These are phyloP conservation scores for Thyatira batis DNA, from an alignment of 2,888 invertebrate genomes.

Conservation along the genomic window DNA sequence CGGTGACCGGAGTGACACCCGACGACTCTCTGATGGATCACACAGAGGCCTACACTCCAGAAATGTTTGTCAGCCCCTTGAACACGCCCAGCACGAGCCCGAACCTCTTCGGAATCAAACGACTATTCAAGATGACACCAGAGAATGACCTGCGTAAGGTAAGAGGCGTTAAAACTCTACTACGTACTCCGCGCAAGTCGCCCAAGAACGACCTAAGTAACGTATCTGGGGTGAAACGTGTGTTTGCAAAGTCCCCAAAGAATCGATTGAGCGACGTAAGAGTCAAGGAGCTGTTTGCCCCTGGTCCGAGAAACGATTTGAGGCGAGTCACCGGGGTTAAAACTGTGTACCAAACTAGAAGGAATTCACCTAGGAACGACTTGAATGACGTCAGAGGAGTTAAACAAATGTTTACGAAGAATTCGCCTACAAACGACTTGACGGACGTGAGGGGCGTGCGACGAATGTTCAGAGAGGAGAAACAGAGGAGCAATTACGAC, in stretches of 20 bases:
- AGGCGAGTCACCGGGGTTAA: constrained; percentile 45
- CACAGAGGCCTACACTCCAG: constrained; percentile 50
- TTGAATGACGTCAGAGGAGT: constrained; percentile 64
- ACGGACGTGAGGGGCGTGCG: constrained; percentile 57
- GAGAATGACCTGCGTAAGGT: constrained; percentile 54
- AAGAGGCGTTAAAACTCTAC: constrained; percentile 41
- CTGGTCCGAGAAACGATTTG: constrained; percentile 52
- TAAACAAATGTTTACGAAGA: constrained; percentile 50
- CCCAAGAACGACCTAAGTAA: constrained; percentile 62
- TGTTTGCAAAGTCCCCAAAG: constrained; percentile 56
- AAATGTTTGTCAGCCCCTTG: constrained; percentile 61
- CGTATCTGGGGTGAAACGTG: constrained; percentile 61
- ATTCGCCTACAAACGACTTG: constrained; percentile 52
- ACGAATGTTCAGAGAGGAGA: constrained; percentile 39
- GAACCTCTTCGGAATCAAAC: constrained; percentile 47
- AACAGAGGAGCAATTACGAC: constrained; percentile 23
- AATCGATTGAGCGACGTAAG: constrained; percentile 60
- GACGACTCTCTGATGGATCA: constrained; percentile 42
- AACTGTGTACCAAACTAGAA: constrained; percentile 27
- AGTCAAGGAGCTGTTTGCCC: constrained; percentile 58
- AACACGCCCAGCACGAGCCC: constrained; percentile 51
- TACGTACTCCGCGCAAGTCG: constrained; percentile 54
- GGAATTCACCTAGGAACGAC: constrained; percentile 49
- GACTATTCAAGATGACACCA: constrained; percentile 50
- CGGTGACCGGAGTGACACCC: constrained; percentile 33